Evolutionary conservation across 2,888 invertebrate species (phyloP), one percentile per base, ranked within the genome.

Genomic region (Lasioglossum pauxillum): DNA sequence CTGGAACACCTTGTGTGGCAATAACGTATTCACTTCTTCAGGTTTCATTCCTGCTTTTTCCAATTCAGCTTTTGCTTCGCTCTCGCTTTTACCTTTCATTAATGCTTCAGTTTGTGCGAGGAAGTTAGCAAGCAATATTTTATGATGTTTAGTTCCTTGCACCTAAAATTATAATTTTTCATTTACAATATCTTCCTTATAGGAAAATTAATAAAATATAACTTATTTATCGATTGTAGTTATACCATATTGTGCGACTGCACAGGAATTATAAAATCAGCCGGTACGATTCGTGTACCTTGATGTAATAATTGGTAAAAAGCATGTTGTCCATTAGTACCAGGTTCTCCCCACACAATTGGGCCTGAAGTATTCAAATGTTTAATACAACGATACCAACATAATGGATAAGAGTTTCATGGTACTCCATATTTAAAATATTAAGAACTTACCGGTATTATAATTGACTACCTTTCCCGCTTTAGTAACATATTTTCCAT

Each of bases 301-400:
- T 99, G 99, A 95, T 99, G 99, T 89, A 99, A 98, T 73, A 99
- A 97, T 95, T 99, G 99, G 95, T 99, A 99, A 96, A 99, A 99
- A 82, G 99, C 99, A 96, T 99, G 99, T 94, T 99, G 99, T 0
- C 99, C 99, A 95, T 99, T 99, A 69, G 99, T 99, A 35, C 99
- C 99, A 0, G 99, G 99, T 95, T 99, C 99, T 79, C 99, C 99
- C 99, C 99, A 99, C 78, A 95, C 94, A 89, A 95, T 95, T 16
- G 95, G 95, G 49, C 95, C 95, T 95, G 75, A 46, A 89, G 82
- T 78, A 75, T 81, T 73, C 60, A 67, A 35, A 35, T 67, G 7
- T 60, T 31, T 16, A 14, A 12, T n/a, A 71, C n/a, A 71, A 12
- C 12, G 0, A 64, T 60, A 60, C 14, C 5, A 60, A 60, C 60